Percentiles rank a stretch among this genome's conserved stretches.
Evolutionary conservation across 2,113 vertebrate genomes (phyloP).

Genomic region (Melospiza georgiana): DNA sequence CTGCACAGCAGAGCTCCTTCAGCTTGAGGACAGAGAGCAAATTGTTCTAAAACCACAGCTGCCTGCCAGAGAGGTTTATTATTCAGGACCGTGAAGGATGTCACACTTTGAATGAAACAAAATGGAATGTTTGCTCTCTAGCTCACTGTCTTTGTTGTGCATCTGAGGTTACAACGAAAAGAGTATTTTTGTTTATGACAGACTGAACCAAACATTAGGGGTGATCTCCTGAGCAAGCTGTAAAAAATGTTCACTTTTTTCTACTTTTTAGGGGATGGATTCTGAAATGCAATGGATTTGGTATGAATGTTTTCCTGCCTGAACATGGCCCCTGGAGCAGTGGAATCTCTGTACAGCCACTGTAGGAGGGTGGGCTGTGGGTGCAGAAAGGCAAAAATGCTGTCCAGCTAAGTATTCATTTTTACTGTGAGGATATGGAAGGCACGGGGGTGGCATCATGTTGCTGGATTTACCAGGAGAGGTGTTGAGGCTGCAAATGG

Average conservation of each 20-base stretch:
- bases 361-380: background rate
- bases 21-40: background rate
- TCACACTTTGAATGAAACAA: background rate
- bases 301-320: background rate
- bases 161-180: background rate
- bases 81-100: background rate
- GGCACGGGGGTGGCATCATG: rapidly evolving
- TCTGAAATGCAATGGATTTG: background rate
- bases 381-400: background rate
- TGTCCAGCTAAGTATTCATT: background rate
- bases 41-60: background rate
- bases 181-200: background rate
- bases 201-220: background rate
- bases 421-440: background rate
- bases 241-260: background rate
- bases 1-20: background rate
- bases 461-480: background rate
- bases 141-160: rapidly evolving
- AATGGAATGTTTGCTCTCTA: background rate
- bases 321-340: background rate
- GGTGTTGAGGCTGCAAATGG: background rate
- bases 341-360: background rate
- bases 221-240: background rate
- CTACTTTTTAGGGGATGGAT: background rate
- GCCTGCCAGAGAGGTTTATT: background rate